Evolutionary conservation across 2,113 vertebrate genomes (phyloP).

Genomic region (Cygnus atratus): DNA sequence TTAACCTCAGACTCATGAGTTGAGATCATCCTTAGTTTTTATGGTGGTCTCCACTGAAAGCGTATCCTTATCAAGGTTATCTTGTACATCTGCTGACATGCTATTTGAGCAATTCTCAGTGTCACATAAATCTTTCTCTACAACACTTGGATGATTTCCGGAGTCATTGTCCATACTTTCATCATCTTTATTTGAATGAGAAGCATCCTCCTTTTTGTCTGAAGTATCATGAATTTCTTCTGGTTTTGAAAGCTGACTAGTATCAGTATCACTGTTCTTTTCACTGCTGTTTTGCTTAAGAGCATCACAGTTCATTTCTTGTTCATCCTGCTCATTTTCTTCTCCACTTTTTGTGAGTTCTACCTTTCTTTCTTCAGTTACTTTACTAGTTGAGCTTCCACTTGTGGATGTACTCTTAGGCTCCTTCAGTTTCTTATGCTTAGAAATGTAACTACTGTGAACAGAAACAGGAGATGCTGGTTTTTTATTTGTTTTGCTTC

Average conservation of each 20-base stretch:
- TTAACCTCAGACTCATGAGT: background rate
- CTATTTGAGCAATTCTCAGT: constrained; percentile 23
- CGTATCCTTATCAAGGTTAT: background rate
- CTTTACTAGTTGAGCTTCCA: constrained; percentile 51
- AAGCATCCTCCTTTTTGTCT: constrained; percentile 29
- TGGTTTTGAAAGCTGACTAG: background rate
- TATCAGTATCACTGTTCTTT: constrained; percentile 23
- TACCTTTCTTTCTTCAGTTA: constrained; percentile 65
- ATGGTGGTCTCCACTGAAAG: background rate
- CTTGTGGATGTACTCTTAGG: constrained; percentile 17
- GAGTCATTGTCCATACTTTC: constrained; percentile 35
- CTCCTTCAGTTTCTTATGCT: constrained; percentile 70
- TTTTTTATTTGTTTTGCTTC: constrained; percentile 68
- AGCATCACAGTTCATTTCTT: constrained; percentile 31
- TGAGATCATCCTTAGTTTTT: constrained; percentile 37
- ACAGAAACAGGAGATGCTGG: constrained; percentile 54
- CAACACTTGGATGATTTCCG: background rate
- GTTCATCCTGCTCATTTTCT: background rate
- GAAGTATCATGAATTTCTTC: constrained; percentile 8
- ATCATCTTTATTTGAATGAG: constrained; percentile 28
- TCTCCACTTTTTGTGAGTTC: constrained; percentile 52
- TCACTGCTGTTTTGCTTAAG: background rate
- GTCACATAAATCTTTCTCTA: constrained; percentile 14
- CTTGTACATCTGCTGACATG: background rate
- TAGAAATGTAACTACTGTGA: constrained; percentile 54